phyloP scores from a whole-genome alignment of 2,113 vertebrate genomes.

The Austrofundulus limnaeus region DNA sequence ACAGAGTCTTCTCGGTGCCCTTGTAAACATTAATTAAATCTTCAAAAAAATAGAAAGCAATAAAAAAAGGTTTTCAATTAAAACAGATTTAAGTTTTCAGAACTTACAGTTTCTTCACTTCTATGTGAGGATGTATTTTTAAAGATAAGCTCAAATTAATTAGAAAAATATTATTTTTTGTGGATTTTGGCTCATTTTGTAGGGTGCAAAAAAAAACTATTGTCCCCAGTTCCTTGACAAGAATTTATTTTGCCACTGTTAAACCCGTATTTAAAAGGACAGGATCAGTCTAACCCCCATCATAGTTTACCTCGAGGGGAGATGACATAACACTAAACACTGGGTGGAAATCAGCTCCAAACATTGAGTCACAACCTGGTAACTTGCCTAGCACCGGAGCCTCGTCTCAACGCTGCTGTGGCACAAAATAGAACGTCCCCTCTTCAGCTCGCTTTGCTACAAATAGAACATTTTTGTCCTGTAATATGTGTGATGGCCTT shows the following conservation, averaged over 20 bases:
- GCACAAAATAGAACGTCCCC: slow-evolving; percentile 51
- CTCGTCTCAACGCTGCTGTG: slow-evolving; percentile 46
- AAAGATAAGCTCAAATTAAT: neutral
- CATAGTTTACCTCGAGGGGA: slow-evolving; percentile 54
- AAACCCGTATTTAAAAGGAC: slow-evolving; percentile 39
- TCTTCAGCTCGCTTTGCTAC: slow-evolving; percentile 40
- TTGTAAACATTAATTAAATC: too few relatives aligned
- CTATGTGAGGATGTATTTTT: too few relatives aligned
- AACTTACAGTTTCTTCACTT: too few relatives aligned
- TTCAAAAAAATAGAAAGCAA: too few relatives aligned
- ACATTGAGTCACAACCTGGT: slow-evolving; percentile 70
- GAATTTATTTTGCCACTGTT: slow-evolving; percentile 24
- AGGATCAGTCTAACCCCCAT: slow-evolving; percentile 47
- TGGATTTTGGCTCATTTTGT: neutral
- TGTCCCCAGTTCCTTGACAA: slow-evolving; percentile 34
- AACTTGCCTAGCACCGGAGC: slow-evolving; percentile 59
- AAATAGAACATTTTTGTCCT: slow-evolving; percentile 48
- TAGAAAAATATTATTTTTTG: neutral
- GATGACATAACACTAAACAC: slow-evolving; percentile 57
- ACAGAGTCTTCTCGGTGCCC: too few relatives aligned
- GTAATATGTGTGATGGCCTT: slow-evolving; percentile 22
- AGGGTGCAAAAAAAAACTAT: slow-evolving; percentile 48
- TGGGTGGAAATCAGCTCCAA: slow-evolving; percentile 58
- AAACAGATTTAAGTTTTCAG: too few relatives aligned
- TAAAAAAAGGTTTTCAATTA: too few relatives aligned